Base-by-base conservation (phyloP, 2,888 invertebrate genomes). In the Lithophane socia region DNA sequence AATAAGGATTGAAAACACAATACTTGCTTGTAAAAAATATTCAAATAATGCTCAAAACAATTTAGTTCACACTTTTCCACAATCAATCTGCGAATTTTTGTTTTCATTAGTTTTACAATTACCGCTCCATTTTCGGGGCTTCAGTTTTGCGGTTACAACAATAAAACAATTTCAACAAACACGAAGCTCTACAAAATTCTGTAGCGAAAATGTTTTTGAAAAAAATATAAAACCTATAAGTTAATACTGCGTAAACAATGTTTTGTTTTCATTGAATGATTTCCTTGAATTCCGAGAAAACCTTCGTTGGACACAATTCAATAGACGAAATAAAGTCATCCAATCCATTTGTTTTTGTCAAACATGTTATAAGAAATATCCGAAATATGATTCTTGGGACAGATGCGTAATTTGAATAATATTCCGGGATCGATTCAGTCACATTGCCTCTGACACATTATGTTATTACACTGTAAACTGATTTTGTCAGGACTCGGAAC, bases 361-460 rank as follows among this genome's bases (percentile, higher is more conserved):
- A 67, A 69, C 60, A 64, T 52, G 16, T 71, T 44, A 47, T 8
- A 73, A 21, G 24, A 68, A 56, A 56, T 56, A 58, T 18, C n/a
- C 7, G 54, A n/a, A 16, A 37, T 37, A 64, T n/a, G 44, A 67
- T 63, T 63, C 37, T 60, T 42, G 52, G n/a, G 80, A 58, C 60
- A 76, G 63, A 66, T 72, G 16, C 8, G 24, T 81, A 49, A 78
- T 73, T 68, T 72, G 58, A 74, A 78, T 83, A 74, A 70, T 80
- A 56, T 75, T 63, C 42, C n/a, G 10, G 47, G 61, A 75, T 56
- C 42, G 42, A 65, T 63, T 60, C 29, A 21, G 12, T 58, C 12
- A 2, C 13, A 68, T 58, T 64, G 52, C 71, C 56, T 37, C 37
- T 49, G 67, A 52, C 52, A 65, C n/a, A 12, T 29, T 29, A 29